A percentile compares a stretch with the other conserved stretches of the same genome.
These are phyloP conservation scores for Acrobasis repandana DNA, from an alignment of 2,888 invertebrate species.

Conservation along the genomic window DNA sequence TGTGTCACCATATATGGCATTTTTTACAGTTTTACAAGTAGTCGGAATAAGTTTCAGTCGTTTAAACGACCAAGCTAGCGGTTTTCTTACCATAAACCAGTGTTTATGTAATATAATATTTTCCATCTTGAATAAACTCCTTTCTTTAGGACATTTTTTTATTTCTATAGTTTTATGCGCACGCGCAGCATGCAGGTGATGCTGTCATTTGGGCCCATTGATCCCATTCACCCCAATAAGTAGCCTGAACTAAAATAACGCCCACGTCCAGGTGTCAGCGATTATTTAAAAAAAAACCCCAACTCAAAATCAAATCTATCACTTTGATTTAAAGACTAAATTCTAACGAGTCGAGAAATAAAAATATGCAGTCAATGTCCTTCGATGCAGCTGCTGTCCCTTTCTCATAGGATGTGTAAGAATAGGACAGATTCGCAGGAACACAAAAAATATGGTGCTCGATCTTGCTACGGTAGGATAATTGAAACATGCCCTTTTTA, in stretches of 20 bases:
- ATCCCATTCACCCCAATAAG: conserved; percentile 11
- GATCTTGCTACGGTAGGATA: conserved; percentile 2
- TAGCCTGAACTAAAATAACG: conserved; percentile 14
- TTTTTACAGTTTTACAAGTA: too few species aligned
- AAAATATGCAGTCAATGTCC: conserved; percentile 18
- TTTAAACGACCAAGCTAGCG: too few species aligned
- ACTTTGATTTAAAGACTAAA: neutral
- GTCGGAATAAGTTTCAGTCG: too few species aligned
- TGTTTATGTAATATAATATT: too few species aligned
- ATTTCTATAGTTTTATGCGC: neutral
- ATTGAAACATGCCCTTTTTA: conserved; percentile 15
- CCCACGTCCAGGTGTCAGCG: conserved; percentile 14
- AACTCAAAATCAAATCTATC: neutral
- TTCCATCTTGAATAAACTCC: too few species aligned
- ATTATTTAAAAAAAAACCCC: neutral
- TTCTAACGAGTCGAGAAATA: neutral
- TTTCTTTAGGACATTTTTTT: too few species aligned
- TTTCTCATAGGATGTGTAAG: neutral
- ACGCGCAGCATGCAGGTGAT: neutral
- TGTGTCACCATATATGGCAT: too few species aligned
- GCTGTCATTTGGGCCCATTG: conserved; percentile 10
- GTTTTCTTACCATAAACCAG: too few species aligned
- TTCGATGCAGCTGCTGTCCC: conserved; percentile 8
- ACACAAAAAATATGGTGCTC: conserved; percentile 8
- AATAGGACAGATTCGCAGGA: neutral